A percentile compares a stretch with the other conserved stretches of the same genome.
Evolutionary conservation across 2,797 vertebrate genomes (phyloP).

Genomic region (Nannoperca australis): DNA sequence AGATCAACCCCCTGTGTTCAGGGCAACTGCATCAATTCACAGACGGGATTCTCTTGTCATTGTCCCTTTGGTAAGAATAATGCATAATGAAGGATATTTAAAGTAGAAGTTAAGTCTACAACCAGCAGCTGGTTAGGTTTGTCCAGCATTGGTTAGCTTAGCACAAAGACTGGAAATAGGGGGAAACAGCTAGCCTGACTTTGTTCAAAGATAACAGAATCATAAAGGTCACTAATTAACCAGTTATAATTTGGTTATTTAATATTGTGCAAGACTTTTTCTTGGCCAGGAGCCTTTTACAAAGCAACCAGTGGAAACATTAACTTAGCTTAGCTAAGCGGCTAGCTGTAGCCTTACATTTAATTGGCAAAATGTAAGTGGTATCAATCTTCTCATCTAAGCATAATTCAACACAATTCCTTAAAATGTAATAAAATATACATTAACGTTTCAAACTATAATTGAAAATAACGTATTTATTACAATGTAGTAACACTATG

Average conservation of each 20-base stretch:
- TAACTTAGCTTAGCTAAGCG: too few species aligned
- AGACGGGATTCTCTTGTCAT: slow-evolving; percentile 80
- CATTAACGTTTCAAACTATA: not conserved
- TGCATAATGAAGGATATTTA: not conserved
- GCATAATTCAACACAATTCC: not conserved
- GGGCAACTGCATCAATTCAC: slow-evolving; percentile 80
- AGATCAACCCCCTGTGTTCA: slow-evolving; percentile 79
- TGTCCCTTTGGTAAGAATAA: slow-evolving; percentile 85
- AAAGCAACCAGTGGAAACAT: not conserved
- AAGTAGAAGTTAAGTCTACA: not conserved
- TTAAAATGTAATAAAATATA: not conserved
- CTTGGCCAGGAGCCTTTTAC: not conserved
- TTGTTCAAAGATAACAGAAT: too few species aligned
- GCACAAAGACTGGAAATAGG: not conserved
- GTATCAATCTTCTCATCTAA: not conserved
- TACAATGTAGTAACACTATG: not conserved
- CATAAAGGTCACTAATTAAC: too few species aligned
- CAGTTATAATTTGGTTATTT: too few species aligned
- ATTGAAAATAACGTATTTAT: not conserved
- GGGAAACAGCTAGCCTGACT: not conserved
- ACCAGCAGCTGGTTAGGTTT: not conserved
- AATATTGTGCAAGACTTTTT: not conserved
- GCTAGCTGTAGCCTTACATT: too few species aligned
- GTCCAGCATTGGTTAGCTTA: not conserved
- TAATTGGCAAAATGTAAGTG: too few species aligned